phyloP scores from a whole-genome alignment of 2,113 vertebrate genomes.

The Leuciscus idus region DNA sequence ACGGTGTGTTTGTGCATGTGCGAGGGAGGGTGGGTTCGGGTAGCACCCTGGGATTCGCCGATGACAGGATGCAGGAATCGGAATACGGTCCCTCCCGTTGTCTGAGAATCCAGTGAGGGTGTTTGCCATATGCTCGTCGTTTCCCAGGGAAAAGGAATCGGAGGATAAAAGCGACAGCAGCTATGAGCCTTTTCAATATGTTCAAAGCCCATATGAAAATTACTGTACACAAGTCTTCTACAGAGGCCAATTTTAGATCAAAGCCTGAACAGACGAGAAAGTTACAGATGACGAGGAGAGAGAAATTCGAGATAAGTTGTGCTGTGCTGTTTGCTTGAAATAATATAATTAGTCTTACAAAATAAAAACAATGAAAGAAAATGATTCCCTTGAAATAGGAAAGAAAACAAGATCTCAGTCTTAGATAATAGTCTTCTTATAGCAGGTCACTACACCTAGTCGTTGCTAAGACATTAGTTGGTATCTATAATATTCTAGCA shows the following conservation, averaged over 20 bases:
- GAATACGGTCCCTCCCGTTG: conserved; percentile 88
- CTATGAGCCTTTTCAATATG: conserved; percentile 86
- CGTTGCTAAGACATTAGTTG: no score
- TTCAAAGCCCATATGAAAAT: conserved; percentile 90
- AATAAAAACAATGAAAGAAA: conserved; percentile 23
- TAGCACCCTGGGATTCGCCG: conserved; percentile 82
- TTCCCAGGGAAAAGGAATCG: conserved; percentile 84
- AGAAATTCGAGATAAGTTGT: conserved; percentile 63
- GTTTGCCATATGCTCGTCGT: conserved; percentile 92
- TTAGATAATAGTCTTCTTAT: background rate
- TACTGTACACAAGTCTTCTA: conserved; percentile 72
- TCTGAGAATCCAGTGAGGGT: conserved; percentile 86
- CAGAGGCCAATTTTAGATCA: conserved; percentile 79
- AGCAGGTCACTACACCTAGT: no score
- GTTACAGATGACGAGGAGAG: conserved; percentile 59
- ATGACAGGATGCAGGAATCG: conserved; percentile 89
- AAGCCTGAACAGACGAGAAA: conserved; percentile 66
- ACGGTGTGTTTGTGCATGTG: conserved; percentile 76
- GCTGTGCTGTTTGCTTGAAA: conserved; percentile 65
- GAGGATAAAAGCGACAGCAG: conserved; percentile 89
- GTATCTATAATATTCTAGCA: no score
- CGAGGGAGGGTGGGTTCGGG: conserved; percentile 70
- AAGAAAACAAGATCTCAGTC: conserved; percentile 14
- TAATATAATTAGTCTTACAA: conserved; percentile 53
- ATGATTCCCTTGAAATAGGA: conserved; percentile 19